Base-by-base conservation (phyloP, 1,140 invertebrate species). In the Hesperophylax magnus region DNA sequence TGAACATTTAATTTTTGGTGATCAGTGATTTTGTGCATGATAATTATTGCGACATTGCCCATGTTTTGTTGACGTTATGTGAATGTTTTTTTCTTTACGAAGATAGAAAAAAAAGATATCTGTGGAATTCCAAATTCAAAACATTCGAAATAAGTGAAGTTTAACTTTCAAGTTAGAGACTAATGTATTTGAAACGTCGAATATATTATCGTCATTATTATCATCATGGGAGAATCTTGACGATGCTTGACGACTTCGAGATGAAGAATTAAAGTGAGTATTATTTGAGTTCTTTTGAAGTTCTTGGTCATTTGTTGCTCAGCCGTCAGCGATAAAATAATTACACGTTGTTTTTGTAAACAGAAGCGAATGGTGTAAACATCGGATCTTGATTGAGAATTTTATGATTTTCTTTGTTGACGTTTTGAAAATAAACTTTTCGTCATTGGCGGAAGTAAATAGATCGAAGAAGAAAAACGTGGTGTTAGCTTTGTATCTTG, bases 261-360 rank as follows among this genome's bases (percentile, higher is more conserved):
- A 61, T 61, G 58, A 61, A 61, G 58, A 61, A 61, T 9, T 61
- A 61, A 58, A 61, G 58, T 61, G 20, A 61, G 58, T 61, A 9
- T 22, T 61, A 22, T 61, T 61, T 20, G 58, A 47, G 9, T 14
- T 61, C 58, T 61, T 61, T 61, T 61, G 58, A 61, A 61, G 58
- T 20, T 61, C 14, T 61, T 22, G 18, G 11, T 20, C 39, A 20
- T 47, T 47, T 47, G 39, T 47, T 61, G 24, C 58, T 14, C 56
- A 18, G 18, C 58, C 24, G 56, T 22, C 58, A 61, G 58, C 20
- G 14, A 20, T 24, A 61, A 61, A 18, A 61, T 61, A 22, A 61
- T 22, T 22, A 61, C 14, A 61, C 3, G n/a, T 60, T 22, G 3
- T 61, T 22, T 61, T 61, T 61, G 18, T 61, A 61, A 47, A 47